A percentile compares a stretch with the other conserved stretches of the same genome.
phyloP scores from a whole-genome alignment of 2,797 vertebrate species.

The Ctenochaetus hawaiiensis region DNA sequence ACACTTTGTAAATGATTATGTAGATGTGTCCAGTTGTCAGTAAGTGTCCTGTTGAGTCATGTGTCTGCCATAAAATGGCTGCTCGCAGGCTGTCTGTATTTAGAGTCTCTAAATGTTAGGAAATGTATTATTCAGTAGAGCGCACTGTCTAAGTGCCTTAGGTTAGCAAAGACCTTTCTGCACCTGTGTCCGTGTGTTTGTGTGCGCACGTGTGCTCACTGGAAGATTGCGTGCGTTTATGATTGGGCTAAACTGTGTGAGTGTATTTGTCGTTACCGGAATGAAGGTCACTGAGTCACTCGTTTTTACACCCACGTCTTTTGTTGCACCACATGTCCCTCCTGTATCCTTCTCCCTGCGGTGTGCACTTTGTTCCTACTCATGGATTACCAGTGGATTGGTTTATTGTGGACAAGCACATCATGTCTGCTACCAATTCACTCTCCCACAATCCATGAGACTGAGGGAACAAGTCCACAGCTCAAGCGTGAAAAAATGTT shows the following conservation, averaged over 20 bases:
- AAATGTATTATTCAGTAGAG: constrained; percentile 80
- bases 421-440: constrained; percentile 42
- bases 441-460: constrained; percentile 64
- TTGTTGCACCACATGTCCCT: constrained; percentile 56
- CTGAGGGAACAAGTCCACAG: constrained; percentile 58
- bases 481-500: constrained; percentile 55
- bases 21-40: constrained; percentile 60
- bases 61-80: constrained; percentile 53
- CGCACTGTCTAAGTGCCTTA: constrained; percentile 66
- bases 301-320: constrained; percentile 55
- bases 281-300: constrained; percentile 61
- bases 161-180: constrained; percentile 80
- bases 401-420: constrained; percentile 28
- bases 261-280: constrained; percentile 52
- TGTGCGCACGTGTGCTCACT: constrained; percentile 34
- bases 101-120: constrained; percentile 73
- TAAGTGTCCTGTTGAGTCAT: constrained; percentile 56
- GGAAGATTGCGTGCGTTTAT: constrained; percentile 48
- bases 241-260: constrained; percentile 54
- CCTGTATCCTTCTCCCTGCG: constrained; percentile 62
- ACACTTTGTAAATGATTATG: constrained; percentile 46
- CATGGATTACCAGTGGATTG: constrained; percentile 68
- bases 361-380: constrained; percentile 71
- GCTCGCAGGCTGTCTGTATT: constrained; percentile 66
- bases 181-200: constrained; percentile 58